Conservation (phyloP, 2,113 vertebrate species). For the Tragulus kanchil region DNA sequence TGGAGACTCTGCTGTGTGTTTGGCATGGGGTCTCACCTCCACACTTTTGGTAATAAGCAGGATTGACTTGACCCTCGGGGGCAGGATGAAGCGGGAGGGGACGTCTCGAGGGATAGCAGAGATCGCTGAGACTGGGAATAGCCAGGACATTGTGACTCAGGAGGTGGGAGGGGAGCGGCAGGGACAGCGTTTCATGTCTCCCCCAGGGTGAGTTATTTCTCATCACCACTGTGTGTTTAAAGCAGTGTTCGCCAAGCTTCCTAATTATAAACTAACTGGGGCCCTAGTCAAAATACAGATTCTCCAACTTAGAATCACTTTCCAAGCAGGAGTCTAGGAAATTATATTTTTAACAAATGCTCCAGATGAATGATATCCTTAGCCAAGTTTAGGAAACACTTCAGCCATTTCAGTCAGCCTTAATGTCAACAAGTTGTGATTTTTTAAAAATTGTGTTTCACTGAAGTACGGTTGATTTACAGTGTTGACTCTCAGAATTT, state of each 20-base stretch:
- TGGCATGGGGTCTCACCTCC: neutral
- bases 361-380: constrained; percentile 24
- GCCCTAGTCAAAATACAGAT: neutral
- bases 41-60: neutral
- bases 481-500: neutral
- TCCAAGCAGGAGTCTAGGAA: neutral
- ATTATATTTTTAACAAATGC: neutral
- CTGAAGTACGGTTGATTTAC: neutral
- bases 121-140: neutral
- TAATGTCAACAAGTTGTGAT: neutral
- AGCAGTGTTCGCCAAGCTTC: neutral
- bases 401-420: constrained; percentile 22
- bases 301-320: neutral
- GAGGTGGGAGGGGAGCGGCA: neutral
- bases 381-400: constrained; percentile 1
- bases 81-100: neutral
- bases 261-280: neutral
- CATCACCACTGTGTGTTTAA: neutral
- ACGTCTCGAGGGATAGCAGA: neutral
- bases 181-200: neutral
- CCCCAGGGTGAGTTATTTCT: constrained; percentile 2
- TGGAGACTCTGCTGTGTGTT: neutral
- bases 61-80: neutral
- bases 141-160: neutral
- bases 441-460: neutral